These are phyloP conservation scores for Acleris literana DNA, from an alignment of 2,888 invertebrate genomes.

Conservation along the genomic window DNA sequence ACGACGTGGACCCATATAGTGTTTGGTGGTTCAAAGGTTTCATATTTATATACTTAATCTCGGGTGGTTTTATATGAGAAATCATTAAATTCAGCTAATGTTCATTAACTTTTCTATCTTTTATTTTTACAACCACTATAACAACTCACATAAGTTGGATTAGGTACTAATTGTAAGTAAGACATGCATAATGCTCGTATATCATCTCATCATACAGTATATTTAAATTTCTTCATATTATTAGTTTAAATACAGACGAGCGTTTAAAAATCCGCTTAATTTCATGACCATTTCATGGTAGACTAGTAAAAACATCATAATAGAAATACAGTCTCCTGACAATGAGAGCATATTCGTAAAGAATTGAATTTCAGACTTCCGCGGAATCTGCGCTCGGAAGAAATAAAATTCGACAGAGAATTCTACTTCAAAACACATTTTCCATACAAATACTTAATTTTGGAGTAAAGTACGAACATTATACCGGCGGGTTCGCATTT, in stretches of 20 bases:
- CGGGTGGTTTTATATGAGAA: too few species aligned
- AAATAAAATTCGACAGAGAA: slow-evolving; percentile 74
- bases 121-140: too few species aligned
- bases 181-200: too few species aligned
- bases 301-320: slow-evolving; percentile 29
- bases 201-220: too few species aligned
- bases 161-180: too few species aligned
- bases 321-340: slow-evolving; percentile 37
- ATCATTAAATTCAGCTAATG: too few species aligned
- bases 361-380: slow-evolving; percentile 46
- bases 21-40: too few species aligned
- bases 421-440: slow-evolving; percentile 81
- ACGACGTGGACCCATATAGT: too few species aligned
- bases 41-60: too few species aligned
- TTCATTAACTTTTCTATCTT: too few species aligned
- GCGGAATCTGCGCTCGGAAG: slow-evolving; percentile 53
- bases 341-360: slow-evolving; percentile 44
- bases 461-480: slow-evolving; percentile 81
- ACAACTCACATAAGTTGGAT: too few species aligned
- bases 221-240: too few species aligned
- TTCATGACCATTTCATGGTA: slow-evolving; percentile 33
- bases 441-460: slow-evolving; percentile 84
- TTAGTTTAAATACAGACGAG: background rate
- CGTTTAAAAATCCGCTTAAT: slow-evolving; percentile 4
- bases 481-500: slow-evolving; percentile 82